Base-by-base conservation (phyloP, 92 coral and sea anemone species). In the Porites rus region DNA sequence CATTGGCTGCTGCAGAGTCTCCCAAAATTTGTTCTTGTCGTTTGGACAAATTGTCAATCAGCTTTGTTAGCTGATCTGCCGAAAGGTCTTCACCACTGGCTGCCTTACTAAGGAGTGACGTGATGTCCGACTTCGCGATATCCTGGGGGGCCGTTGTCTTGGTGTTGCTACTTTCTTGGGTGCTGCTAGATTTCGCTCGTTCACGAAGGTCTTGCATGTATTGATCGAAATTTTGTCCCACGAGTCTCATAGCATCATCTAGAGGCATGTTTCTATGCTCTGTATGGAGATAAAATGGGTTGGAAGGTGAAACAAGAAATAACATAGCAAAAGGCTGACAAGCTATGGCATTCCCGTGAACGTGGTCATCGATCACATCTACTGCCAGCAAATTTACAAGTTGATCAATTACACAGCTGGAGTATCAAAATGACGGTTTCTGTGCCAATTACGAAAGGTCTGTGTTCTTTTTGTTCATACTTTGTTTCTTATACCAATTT, bases 231-330 rank as follows among this genome's bases (percentile, higher is more conserved):
- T 97, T 97, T 86, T 93, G 99, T 79, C 97, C 94, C 82, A 97
- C 98, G 71, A 97, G 97, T 67, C 94, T 88, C 90, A 97, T 92
- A 80, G 99, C 99, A 88, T 97, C 99, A 78, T 95, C 99, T 76
- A 97, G 98, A 86, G 99, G 99, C 99, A 97, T 97, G 93, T 97
- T 97, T 84, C 99, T 97, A 98, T 97, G 99, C 94, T 97, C 99
- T 97, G 99, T 94, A 95, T 91, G 88, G 92, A 95, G 91, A 95
- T 65, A 95, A 95, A 95, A 95, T 93, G 76, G 93, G 77, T 74
- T 65, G 21, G 53, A 75, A 62, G 64, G 59, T 83, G 87, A 83
- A 83, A 83, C 80, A 83, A 46, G 87, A 72, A 13, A 38, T 21
- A 43, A 54, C 75, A 81, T 51, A 4, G 53, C 69, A 13, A 14